phyloP scores from a whole-genome alignment of 1,140 invertebrate genomes.

The Zophobas morio region DNA sequence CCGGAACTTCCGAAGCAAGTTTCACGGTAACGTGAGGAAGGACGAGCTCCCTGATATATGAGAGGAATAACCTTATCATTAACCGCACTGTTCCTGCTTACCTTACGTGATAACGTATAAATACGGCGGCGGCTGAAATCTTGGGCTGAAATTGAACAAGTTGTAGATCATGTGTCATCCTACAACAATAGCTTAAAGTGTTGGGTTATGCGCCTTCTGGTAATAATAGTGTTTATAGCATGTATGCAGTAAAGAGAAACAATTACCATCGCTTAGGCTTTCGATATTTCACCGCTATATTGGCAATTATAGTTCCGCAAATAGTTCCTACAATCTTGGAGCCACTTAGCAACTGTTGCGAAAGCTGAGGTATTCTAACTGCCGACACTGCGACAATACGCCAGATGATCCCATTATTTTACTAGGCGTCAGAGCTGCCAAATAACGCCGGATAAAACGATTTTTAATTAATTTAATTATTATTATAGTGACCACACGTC shows the following conservation, averaged over 20 bases:
- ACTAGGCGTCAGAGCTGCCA: neutral
- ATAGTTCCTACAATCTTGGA: conserved; percentile 59
- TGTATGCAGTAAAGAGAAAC: conserved; percentile 63
- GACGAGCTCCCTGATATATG: conserved; percentile 55
- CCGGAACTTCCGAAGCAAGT: conserved; percentile 65
- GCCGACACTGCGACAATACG: conserved; percentile 40
- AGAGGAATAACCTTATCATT: conserved; percentile 42
- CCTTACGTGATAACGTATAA: conserved; percentile 15
- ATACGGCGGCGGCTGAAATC: neutral
- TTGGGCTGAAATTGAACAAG: conserved; percentile 44
- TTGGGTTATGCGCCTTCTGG: conserved; percentile 59
- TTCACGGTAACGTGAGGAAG: conserved; percentile 55
- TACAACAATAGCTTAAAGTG: conserved; percentile 55
- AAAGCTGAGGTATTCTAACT: conserved; percentile 47
- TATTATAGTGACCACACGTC: too few species aligned
- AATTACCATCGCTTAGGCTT: conserved; percentile 64
- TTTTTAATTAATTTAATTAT: too few species aligned
- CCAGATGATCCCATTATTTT: conserved; percentile 36
- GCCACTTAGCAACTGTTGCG: conserved; percentile 51
- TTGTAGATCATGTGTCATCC: conserved; percentile 64
- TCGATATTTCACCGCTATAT: conserved; percentile 64
- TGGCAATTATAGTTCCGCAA: conserved; percentile 63
- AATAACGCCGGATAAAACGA: neutral
- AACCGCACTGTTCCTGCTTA: conserved; percentile 31
- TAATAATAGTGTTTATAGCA: conserved; percentile 65